Conservation (phyloP, 1,140 invertebrate genomes). For the Diuraphis noxia region DNA sequence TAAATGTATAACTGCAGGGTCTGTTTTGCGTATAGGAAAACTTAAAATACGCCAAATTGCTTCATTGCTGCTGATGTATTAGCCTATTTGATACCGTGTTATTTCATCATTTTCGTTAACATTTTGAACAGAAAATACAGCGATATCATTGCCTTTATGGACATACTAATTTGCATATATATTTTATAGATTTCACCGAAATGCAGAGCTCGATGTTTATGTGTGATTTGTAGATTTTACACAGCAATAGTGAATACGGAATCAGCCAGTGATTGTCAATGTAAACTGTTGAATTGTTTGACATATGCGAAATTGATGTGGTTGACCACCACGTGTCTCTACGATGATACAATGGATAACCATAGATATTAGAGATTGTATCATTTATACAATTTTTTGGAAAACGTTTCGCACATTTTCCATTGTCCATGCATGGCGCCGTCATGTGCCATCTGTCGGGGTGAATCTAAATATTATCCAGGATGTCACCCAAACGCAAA, state of each 20-base stretch:
- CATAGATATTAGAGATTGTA: too few species aligned
- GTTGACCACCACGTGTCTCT: too few species aligned
- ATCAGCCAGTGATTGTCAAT: too few species aligned
- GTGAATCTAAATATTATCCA: too few species aligned
- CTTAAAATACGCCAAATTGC: neutral
- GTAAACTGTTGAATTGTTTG: conserved; percentile 5
- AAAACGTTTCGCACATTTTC: too few species aligned
- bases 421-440: too few species aligned
- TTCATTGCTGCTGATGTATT: neutral
- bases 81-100: conserved; percentile 55
- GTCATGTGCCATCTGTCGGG: too few species aligned
- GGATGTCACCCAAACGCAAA: too few species aligned
- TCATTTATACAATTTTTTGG: too few species aligned
- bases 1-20: too few species aligned
- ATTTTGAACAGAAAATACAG: conserved; percentile 56
- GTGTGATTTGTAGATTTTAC: conserved; percentile 58
- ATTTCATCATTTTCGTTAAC: conserved; percentile 58
- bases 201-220: conserved; percentile 60
- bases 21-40: neutral
- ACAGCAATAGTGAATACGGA: conserved; percentile 59
- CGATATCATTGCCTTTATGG: conserved; percentile 58
- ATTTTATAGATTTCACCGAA: conserved; percentile 60
- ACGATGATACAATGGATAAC: too few species aligned
- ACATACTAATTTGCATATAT: too few species aligned
- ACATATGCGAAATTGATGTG: neutral